Percentiles rank a stretch among this genome's conserved stretches.
Conservation (phyloP, 1,140 invertebrate species). For the Bathynomus jamesi region DNA sequence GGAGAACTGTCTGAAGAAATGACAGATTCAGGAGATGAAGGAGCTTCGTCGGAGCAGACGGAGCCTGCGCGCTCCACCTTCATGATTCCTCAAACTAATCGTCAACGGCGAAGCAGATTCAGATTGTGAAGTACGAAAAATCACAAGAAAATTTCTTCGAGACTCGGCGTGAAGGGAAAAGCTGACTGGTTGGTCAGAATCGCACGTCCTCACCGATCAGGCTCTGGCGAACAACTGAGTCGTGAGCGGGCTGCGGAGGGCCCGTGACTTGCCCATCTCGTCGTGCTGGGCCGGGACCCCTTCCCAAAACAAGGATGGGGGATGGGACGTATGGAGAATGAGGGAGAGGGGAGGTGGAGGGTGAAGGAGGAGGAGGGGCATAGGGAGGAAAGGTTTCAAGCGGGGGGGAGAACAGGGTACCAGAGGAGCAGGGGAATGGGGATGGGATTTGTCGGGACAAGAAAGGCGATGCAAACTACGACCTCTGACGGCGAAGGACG, state of each 20-base stretch:
- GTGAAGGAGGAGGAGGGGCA: background rate
- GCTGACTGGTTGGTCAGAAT: conserved; percentile 8
- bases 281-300: conserved; percentile 1
- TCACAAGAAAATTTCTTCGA: background rate
- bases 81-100: conserved; percentile 11
- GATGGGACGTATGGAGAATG: background rate
- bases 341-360: background rate
- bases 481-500: background rate
- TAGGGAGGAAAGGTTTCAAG: background rate
- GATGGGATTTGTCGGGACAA: background rate
- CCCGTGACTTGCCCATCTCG: background rate
- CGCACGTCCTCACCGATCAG: conserved; percentile 8
- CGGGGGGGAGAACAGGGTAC: background rate
- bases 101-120: background rate
- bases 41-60: conserved; percentile 28
- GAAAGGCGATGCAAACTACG: background rate
- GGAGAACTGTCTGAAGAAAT: conserved; percentile 24
- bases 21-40: conserved; percentile 29
- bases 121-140: too few species aligned
- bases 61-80: conserved; percentile 33
- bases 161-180: background rate
- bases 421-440: background rate
- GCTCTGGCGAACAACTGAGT: background rate
- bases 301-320: background rate
- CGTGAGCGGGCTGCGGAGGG: conserved; percentile 5